Base-by-base conservation (phyloP, 92 coral and sea anemone genomes). In the Heteractis magnifica region DNA sequence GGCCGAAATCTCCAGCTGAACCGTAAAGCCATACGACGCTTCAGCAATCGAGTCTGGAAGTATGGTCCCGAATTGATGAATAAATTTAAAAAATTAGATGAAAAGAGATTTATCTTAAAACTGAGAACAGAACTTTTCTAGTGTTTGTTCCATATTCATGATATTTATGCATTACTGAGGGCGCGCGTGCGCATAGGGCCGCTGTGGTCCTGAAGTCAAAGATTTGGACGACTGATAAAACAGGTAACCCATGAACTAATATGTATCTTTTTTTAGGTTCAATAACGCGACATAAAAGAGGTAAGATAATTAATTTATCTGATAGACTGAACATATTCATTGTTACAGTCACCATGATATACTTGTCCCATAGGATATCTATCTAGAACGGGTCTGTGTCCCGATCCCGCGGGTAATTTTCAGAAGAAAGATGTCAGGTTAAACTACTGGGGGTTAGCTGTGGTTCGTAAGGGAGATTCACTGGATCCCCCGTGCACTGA, bases 321-420 rank as follows among this genome's bases (percentile, higher is more conserved):
- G 26, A 18, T 9, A 18, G 10, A 65, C 23, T 68, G 8, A 72
- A 72, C 77, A 34, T 4, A 34, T 11, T 73, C 51, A 65, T 20
- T 5, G 49, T 20, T 14, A 65, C 41, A 65, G 2, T 21, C 34
- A 78, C 49, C 51, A 21, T 58, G 48, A 21, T 78, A 2, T 26
- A 14, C 65, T 77, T 26, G 73, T 26, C 73, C 15, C 73, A 50
- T 48, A 95, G 98, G 98, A 20, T 93, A 90, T 84, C 91, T 95
- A 23, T 94, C 98, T 8, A 87, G 98, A 78, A 95, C 98, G 11
- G 98, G 98, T 18, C 14, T 92, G 41, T 95, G 98, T 78, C 95
- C 89, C 9, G 89, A 88, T 26, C 93, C 98, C 52, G 85, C 79
- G 65, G 70, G 65, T 49, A 95, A 95, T 65, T 87, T 52, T 49